Evolutionary conservation across 2,113 vertebrate species (phyloP).

Genomic region (Perca flavescens): DNA sequence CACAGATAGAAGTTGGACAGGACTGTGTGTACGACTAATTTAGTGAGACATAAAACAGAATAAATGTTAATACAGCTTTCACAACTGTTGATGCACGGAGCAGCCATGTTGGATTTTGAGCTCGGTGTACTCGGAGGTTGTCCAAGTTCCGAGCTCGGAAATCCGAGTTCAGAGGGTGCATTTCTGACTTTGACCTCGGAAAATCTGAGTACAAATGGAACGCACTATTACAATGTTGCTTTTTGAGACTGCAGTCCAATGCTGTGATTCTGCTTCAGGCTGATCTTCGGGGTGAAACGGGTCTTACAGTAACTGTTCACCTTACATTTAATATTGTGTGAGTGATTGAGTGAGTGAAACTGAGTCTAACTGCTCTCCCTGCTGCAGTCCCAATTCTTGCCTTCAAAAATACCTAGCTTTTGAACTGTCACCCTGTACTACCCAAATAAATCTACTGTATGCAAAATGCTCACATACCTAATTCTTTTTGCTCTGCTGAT

Average conservation of each 20-base stretch:
- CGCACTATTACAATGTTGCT: no score
- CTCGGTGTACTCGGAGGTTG: no score
- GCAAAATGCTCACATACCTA: background rate
- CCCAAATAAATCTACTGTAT: background rate
- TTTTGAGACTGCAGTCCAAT: background rate
- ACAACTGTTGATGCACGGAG: no score
- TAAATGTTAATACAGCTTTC: no score
- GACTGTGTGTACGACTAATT: no score
- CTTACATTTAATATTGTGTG: background rate
- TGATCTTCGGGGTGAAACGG: background rate
- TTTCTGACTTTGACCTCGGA: no score
- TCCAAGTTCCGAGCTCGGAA: no score
- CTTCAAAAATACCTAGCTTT: background rate
- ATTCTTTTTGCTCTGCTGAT: background rate
- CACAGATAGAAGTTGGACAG: no score
- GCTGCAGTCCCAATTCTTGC: background rate
- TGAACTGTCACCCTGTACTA: background rate
- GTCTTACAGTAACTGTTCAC: slow-evolving; percentile 11
- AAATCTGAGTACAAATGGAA: no score
- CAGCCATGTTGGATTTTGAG: no score
- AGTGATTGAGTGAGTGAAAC: background rate
- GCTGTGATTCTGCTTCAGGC: slow-evolving; percentile 1
- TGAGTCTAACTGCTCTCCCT: background rate
- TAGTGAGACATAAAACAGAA: no score
- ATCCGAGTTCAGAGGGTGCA: no score